A percentile compares a stretch with the other conserved stretches of the same genome.
These are phyloP conservation scores for Xiphophorus couchianus DNA, from an alignment of 2,113 vertebrate genomes.

Conservation along the genomic window DNA sequence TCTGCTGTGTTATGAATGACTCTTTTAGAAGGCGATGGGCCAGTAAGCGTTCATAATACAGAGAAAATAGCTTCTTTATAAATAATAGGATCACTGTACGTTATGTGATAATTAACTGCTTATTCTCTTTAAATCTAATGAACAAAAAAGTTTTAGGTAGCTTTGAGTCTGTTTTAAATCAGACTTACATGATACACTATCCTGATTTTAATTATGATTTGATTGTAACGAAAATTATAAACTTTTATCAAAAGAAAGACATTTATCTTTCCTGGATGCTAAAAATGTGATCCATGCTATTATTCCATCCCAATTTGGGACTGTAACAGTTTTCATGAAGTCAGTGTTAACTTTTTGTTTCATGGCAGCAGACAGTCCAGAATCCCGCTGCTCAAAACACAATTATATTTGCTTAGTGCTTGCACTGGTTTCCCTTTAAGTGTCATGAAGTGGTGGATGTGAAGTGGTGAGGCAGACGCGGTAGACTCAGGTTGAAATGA, in stretches of 20 bases:
- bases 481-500: too few relatives aligned
- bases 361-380: neutral
- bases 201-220: too few relatives aligned
- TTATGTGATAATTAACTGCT: neutral
- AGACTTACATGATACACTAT: too few relatives aligned
- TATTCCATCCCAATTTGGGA: too few relatives aligned
- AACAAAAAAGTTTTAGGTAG: neutral
- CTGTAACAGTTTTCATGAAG: neutral
- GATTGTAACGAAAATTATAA: too few relatives aligned
- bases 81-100: neutral
- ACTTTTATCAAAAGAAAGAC: neutral
- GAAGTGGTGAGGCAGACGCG: too few relatives aligned
- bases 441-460: too few relatives aligned
- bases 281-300: neutral
- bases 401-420: neutral
- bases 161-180: neutral
- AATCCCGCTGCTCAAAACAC: too few relatives aligned
- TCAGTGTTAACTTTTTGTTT: neutral
- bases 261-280: neutral
- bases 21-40: conserved; percentile 4
- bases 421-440: neutral
- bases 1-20: conserved; percentile 8
- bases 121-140: neutral
- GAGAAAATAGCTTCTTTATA: neutral
- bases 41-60: neutral